Evolutionary conservation across 2,113 vertebrate genomes (phyloP), one percentile per base, ranked within the genome.

Genomic region (Neotoma lepida): DNA sequence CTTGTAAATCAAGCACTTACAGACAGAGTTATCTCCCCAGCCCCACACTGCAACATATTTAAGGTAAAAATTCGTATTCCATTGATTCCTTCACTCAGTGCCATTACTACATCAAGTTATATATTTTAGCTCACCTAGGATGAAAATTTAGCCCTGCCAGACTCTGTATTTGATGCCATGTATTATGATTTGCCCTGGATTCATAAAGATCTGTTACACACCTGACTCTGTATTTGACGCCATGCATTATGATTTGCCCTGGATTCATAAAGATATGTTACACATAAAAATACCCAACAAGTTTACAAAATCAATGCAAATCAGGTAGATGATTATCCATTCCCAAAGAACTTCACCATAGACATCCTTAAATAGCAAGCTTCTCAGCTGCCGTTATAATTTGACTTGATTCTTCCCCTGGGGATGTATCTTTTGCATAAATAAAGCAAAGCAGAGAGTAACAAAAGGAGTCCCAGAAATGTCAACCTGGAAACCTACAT

Each of bases 271-370:
- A 88, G 85, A 68, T 56, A 24, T 13, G 22, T 76, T 17, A 41
- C 73, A 85, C 18, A 81, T 6, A 58, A 46, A 90, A 70, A 44
- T 18, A 61, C 46, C 35, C 15, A 30, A 15, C 6, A 78, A 86
- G 61, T 85, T 78, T 80, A 91, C 74, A 93, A 95, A 95, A 76
- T 70, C 84, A 95, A 86, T 88, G 70, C 46, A 95, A 94, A 94
- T 89, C 51, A 73, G 64, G 51, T 56, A 6, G 39, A 70, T 80
- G 78, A 87, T 91, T 89, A 95, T n/a, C 92, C 89, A 80, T 84
- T 88, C 54, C 86, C 87, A 91, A 95, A 95, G 90, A 41, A 35
- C 74, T 89, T 81, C 58, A 39, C 64, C 71, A 35, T 8, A 64
- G 64, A 66, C 46, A 88, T 90, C 51, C 54, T 95, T 81, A 94